phyloP scores from a whole-genome alignment of 2,888 invertebrate genomes.

The Eupithecia subfuscata region DNA sequence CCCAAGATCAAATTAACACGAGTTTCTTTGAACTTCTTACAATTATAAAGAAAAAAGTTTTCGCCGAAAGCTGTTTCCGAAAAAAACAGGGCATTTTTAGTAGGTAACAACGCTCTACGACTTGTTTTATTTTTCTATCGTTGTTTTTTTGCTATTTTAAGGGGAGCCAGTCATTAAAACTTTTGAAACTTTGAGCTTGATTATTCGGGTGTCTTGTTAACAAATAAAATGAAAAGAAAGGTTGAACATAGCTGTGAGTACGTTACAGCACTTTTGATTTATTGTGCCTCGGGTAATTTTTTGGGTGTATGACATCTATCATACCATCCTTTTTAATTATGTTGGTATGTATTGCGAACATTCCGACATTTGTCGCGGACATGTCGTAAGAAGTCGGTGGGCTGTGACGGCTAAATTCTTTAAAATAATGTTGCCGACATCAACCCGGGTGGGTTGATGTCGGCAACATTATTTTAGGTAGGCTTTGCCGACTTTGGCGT shows the following conservation, averaged over 20 bases:
- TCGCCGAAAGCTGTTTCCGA: constrained; percentile 46
- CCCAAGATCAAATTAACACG: constrained; percentile 53
- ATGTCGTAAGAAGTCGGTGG: too few species aligned
- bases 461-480: too few species aligned
- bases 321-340: too few species aligned
- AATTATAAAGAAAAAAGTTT: constrained; percentile 51
- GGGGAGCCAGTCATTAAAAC: constrained; percentile 75
- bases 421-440: too few species aligned
- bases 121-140: constrained; percentile 65
- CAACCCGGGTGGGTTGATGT: too few species aligned
- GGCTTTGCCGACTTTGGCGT: too few species aligned
- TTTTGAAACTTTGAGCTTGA: constrained; percentile 72
- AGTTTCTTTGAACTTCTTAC: constrained; percentile 48
- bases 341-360: too few species aligned
- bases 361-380: too few species aligned
- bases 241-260: not conserved
- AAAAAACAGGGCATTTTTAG: constrained; percentile 46
- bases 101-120: constrained; percentile 47
- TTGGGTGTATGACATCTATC: too few species aligned
- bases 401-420: too few species aligned
- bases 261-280: not conserved
- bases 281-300: too few species aligned
- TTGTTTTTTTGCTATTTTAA: constrained; percentile 55
- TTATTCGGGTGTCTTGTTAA: constrained; percentile 74
- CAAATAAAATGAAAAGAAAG: constrained; percentile 50